Base-by-base conservation (phyloP, 2,888 invertebrate genomes). In the Microdon myrmicae region DNA sequence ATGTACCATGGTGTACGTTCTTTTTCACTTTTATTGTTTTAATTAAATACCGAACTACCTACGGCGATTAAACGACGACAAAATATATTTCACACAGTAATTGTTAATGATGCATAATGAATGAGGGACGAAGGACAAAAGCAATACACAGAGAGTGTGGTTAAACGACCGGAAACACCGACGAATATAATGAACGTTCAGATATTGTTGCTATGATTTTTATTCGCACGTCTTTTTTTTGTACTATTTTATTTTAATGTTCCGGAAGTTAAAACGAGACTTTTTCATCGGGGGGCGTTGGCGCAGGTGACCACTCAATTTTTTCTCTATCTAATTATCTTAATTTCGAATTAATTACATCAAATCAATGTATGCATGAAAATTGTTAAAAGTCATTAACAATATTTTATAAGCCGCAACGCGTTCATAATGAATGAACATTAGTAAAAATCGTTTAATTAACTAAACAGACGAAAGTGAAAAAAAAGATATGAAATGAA, bases 31-130 rank as follows among this genome's bases (percentile, higher is more conserved):
- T 38, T 55, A 29, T 45, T 51, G 28, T 64, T 64, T 64, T 58
- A 64, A 64, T 64, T 64, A 51, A 64, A 64, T 64, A 51, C 64
- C 32, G 41, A 37, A 47, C 45, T 56, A 56, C 47, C 56, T 47
- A 77, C 77, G 78, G 81, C 79, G 82, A 82, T 74, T 74, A 74
- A 73, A 71, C 60, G 67, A 68, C 68, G 66, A 71, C 37, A 56
- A 64, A 56, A 51, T 51, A 51, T 51, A 37, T 51, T 61, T 56
- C 41, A 25, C 44, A 29, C 32, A 67, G 55, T 67, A 67, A 61
- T 61, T 61, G 56, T 61, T 56, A 61, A 60, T 61, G 67, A 67
- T 47, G 67, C 67, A 67, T 67, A 67, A 67, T 61, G 38, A 61
- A 67, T 53, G 49, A 26, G 41, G n/a, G 17, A 10, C 32, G 43